Conservation (phyloP, 2,797 vertebrate genomes). For the Anguilla marmorata region DNA sequence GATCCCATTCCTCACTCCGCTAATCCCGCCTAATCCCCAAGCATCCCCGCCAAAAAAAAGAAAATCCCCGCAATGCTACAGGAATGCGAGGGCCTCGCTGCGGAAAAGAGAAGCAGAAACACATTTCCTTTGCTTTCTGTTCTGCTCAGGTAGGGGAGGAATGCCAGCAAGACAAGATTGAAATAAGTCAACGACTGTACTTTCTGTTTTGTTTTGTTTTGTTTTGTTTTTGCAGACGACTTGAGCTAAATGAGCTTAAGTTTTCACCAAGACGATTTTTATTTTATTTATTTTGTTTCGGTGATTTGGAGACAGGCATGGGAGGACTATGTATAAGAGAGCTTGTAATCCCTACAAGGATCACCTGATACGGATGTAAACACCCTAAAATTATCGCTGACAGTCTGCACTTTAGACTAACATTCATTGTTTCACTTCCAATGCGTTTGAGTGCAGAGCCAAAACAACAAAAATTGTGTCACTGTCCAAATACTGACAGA, state of each 20-base stretch:
- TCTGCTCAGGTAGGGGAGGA: neutral
- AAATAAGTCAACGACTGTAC: constrained; percentile 32
- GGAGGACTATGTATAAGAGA: neutral
- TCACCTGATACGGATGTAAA: neutral
- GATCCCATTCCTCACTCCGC: constrained; percentile 41
- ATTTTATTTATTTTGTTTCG: no score
- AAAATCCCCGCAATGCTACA: constrained; percentile 32
- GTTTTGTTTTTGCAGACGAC: neutral
- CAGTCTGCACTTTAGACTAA: neutral
- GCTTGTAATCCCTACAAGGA: neutral
- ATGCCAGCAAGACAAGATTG: constrained; percentile 51
- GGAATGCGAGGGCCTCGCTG: constrained; percentile 40
- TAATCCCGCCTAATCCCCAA: constrained; percentile 46
- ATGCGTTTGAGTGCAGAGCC: neutral
- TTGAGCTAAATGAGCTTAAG: no score
- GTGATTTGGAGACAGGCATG: no score
- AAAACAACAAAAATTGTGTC: neutral
- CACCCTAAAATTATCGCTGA: neutral
- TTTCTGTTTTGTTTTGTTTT: constrained; percentile 50
- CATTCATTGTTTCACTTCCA: neutral
- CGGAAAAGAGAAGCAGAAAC: constrained; percentile 48
- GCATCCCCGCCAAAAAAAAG: constrained; percentile 33
- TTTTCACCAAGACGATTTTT: no score
- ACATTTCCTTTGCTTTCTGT: constrained; percentile 48
- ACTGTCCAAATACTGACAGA: neutral